Evolutionary conservation across 2,113 vertebrate genomes (phyloP).

Genomic region (Paracanthobrama guichenoti): DNA sequence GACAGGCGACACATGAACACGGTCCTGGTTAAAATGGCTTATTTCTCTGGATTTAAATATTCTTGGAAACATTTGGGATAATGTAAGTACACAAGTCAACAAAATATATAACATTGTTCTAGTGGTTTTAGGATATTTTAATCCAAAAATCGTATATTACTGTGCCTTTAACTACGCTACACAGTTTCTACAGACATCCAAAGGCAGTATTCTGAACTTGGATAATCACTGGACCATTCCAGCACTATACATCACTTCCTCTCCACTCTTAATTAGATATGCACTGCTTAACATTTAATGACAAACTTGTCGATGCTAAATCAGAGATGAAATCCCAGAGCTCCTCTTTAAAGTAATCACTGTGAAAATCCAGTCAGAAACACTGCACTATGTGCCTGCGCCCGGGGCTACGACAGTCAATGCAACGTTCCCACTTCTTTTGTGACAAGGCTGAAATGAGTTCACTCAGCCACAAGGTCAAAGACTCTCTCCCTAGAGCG

Average conservation of each 20-base stretch:
- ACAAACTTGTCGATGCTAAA: slow-evolving; percentile 56
- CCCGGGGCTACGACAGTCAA: slow-evolving; percentile 50
- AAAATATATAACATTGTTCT: no score
- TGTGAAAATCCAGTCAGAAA: slow-evolving; percentile 45
- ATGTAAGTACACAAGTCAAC: no score
- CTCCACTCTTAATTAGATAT: slow-evolving; percentile 43
- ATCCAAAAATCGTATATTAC: no score
- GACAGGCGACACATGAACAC: no score
- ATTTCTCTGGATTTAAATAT: no score
- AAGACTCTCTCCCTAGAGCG: slow-evolving; percentile 31
- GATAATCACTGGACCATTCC: not conserved
- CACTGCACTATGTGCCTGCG: slow-evolving; percentile 13
- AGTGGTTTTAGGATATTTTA: no score
- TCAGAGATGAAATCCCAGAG: slow-evolving; percentile 50
- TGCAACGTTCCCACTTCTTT: slow-evolving; percentile 44
- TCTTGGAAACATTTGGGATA: no score
- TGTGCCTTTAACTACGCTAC: not conserved
- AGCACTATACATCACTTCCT: not conserved
- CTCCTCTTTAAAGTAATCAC: slow-evolving; percentile 53
- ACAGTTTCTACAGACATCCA: not conserved
- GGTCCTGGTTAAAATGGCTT: no score
- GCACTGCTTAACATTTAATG: slow-evolving; percentile 48
- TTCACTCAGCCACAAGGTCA: slow-evolving; percentile 56
- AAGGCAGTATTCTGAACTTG: slow-evolving; percentile 1
- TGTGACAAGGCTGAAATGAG: slow-evolving; percentile 52